Conservation (phyloP, 2,797 vertebrate genomes). For the Tangara arthus region DNA sequence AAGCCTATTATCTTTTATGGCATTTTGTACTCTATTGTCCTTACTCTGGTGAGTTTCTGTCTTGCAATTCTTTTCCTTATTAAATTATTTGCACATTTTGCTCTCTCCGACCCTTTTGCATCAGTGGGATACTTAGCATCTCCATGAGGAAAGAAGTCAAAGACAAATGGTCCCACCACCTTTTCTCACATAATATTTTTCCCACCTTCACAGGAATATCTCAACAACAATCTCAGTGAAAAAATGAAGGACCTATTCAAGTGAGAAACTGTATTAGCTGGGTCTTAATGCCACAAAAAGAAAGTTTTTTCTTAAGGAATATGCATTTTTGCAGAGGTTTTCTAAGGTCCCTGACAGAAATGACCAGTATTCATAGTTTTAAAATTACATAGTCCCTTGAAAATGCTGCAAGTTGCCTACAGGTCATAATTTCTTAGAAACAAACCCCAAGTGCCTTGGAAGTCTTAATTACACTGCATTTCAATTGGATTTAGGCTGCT, state of each 20-base stretch:
- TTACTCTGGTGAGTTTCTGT: conserved; percentile 54
- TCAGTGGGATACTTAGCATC: not conserved
- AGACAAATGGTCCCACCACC: not conserved
- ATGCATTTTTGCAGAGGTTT: not conserved
- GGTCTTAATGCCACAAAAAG: not conserved
- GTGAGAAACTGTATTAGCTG: not conserved
- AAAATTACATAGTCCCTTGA: not conserved
- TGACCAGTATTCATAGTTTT: not conserved
- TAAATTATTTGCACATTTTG: conserved; percentile 51
- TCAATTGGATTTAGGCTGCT: not conserved
- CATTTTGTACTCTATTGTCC: conserved; percentile 67
- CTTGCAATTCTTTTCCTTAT: conserved; percentile 49
- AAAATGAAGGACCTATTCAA: not conserved
- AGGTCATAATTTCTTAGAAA: not conserved
- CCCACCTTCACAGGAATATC: not conserved
- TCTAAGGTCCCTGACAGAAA: not conserved
- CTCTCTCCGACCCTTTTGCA: not conserved
- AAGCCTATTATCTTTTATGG: conserved; percentile 75
- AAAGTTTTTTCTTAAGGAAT: not conserved
- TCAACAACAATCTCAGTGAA: not conserved
- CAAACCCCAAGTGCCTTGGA: not conserved
- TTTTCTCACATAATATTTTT: not conserved
- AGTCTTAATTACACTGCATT: not conserved
- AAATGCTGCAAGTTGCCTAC: not conserved
- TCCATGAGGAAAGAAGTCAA: not conserved